A percentile compares a stretch with the other conserved stretches of the same genome.
phyloP scores from a whole-genome alignment of 2,888 invertebrate species.

The Himalopsyche anomala region DNA sequence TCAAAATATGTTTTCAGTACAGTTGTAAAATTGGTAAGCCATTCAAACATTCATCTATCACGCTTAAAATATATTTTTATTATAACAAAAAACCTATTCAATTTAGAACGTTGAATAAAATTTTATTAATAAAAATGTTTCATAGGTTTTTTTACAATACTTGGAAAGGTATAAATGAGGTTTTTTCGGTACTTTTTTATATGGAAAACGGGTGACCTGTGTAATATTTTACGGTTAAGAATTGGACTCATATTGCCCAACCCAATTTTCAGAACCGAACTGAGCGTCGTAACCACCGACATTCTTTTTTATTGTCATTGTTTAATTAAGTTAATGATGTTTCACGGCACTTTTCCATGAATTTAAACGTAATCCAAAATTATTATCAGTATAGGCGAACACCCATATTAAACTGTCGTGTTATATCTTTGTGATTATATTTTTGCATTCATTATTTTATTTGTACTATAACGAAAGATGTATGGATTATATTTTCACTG shows the following conservation, averaged over 20 bases:
- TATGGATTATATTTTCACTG: no score
- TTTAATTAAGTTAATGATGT: conserved; percentile 63
- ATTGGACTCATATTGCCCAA: conserved; percentile 9
- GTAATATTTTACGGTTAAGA: conserved; percentile 43
- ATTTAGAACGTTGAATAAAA: background rate
- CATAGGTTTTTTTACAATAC: background rate
- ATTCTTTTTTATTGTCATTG: conserved; percentile 61
- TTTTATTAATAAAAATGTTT: background rate
- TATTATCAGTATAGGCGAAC: conserved; percentile 2
- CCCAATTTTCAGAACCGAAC: conserved; percentile 48
- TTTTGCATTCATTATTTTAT: no score
- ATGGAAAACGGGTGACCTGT: background rate
- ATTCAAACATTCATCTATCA: no score
- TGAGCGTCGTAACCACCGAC: conserved; percentile 44
- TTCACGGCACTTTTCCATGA: conserved; percentile 52
- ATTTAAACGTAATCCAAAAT: conserved; percentile 46
- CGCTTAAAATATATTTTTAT: no score
- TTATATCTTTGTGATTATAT: no score
- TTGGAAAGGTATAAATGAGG: background rate
- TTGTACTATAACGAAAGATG: no score
- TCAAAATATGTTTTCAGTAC: no score
- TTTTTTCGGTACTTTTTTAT: conserved; percentile 4
- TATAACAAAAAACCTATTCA: no score
- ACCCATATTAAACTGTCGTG: background rate
- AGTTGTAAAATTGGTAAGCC: no score